These are phyloP conservation scores for Bedellia somnulentella DNA, from an alignment of 2,888 invertebrate species.

Conservation along the genomic window DNA sequence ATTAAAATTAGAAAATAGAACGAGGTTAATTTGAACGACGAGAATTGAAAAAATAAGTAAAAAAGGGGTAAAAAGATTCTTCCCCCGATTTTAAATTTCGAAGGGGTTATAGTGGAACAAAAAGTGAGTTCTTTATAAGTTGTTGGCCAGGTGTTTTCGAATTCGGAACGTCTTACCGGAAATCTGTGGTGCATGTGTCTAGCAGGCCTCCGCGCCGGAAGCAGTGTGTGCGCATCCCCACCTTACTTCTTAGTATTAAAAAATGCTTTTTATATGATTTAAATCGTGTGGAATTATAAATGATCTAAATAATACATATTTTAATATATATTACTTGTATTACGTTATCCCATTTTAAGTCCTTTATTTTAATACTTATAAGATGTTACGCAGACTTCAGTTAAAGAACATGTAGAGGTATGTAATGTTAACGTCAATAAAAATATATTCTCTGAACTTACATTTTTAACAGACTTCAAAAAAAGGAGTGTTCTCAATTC, in stretches of 20 bases:
- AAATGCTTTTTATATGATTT: no score
- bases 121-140: slow-evolving; percentile 32
- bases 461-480: no score
- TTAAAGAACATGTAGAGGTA: no score
- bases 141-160: slow-evolving; percentile 45
- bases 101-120: slow-evolving; percentile 29
- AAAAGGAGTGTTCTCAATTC: no score
- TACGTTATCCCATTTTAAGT: no score
- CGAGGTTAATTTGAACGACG: slow-evolving; percentile 24
- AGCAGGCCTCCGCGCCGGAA: slow-evolving; percentile 45
- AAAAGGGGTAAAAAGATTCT: slow-evolving; percentile 38
- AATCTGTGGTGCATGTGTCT: slow-evolving; percentile 53
- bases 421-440: no score
- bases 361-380: no score
- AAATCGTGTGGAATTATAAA: no score
- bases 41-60: slow-evolving; percentile 20
- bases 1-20: slow-evolving; percentile 25
- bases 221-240: slow-evolving; percentile 36
- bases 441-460: no score
- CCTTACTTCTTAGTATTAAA: slow-evolving; percentile 20
- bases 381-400: no score
- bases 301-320: no score
- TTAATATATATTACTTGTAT: no score
- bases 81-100: slow-evolving; percentile 29
- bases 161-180: slow-evolving; percentile 46